phyloP scores from a whole-genome alignment of 2,888 invertebrate genomes.

The Oscheius onirici region DNA sequence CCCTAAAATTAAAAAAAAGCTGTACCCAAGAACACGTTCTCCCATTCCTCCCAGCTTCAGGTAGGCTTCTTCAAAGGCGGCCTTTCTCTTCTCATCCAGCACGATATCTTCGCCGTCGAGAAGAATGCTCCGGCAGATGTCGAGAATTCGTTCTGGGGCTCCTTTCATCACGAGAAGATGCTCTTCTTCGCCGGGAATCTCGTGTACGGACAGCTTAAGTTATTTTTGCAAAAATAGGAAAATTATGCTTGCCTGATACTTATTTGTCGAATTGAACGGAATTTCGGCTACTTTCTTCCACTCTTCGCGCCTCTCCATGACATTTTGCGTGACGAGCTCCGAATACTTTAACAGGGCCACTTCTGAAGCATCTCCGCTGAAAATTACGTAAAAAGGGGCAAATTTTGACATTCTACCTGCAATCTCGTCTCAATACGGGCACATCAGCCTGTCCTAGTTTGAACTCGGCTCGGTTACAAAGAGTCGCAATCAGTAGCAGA shows the following conservation, averaged over 20 bases:
- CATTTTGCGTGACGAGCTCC: slow-evolving; percentile 77
- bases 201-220: slow-evolving; percentile 84
- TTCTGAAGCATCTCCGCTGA: slow-evolving; percentile 94
- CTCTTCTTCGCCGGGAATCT: slow-evolving; percentile 88
- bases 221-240: no score
- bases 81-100: slow-evolving; percentile 73
- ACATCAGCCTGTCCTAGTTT: slow-evolving; percentile 76
- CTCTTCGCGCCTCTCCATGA: slow-evolving; percentile 74
- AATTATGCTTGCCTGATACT: slow-evolving; percentile 75
- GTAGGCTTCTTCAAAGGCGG: slow-evolving; percentile 74
- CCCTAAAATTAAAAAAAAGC: no score
- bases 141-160: slow-evolving; percentile 86
- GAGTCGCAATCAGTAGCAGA: slow-evolving; percentile 89
- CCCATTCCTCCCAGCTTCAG: slow-evolving; percentile 85
- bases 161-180: slow-evolving; percentile 83
- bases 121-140: slow-evolving; percentile 78
- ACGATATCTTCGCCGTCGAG: slow-evolving; percentile 75
- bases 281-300: slow-evolving; percentile 78
- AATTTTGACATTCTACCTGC: no score
- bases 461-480: slow-evolving; percentile 98
- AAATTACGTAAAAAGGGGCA: no score
- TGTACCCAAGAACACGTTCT: slow-evolving; percentile 83
- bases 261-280: slow-evolving; percentile 79
- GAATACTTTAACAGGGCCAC: slow-evolving; percentile 84
- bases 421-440: slow-evolving; percentile 74